Conservation (phyloP, 2,888 invertebrate species). For the Drosophila hamatofila region DNA sequence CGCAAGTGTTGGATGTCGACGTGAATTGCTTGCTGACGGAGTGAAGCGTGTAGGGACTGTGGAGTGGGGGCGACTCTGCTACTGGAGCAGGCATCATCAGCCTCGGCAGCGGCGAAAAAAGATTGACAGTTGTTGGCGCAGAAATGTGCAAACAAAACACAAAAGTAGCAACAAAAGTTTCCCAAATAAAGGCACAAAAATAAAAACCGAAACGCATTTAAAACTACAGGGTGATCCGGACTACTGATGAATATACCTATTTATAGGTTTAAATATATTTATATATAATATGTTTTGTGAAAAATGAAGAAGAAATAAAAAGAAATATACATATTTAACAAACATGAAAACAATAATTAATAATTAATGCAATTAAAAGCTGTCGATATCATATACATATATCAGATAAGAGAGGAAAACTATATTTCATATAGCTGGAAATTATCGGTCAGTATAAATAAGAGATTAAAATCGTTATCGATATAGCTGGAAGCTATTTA, state of each 20-base stretch:
- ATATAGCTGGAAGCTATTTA: neutral
- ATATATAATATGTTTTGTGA: neutral
- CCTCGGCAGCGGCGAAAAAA: slow-evolving; percentile 42
- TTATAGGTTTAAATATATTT: neutral
- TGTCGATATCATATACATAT: no score
- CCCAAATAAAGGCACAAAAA: slow-evolving; percentile 59
- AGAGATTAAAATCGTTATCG: neutral
- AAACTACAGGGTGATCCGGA: slow-evolving; percentile 52
- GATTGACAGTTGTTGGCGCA: slow-evolving; percentile 78
- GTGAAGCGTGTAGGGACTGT: neutral
- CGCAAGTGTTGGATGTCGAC: slow-evolving; percentile 12
- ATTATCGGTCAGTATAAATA: neutral
- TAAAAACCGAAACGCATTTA: slow-evolving; percentile 63
- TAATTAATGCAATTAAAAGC: no score
- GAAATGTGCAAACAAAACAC: slow-evolving; percentile 77
- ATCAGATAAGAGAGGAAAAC: neutral
- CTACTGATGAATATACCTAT: neutral
- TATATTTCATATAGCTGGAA: neutral
- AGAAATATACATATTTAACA: neutral
- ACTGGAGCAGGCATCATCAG: slow-evolving; percentile 47
- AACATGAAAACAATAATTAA: no score
- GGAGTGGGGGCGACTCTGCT: neutral
- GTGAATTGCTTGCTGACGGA: slow-evolving; percentile 9
- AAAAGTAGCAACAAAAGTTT: slow-evolving; percentile 68
- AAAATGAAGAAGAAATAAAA: no score